Percentiles rank a stretch among this genome's conserved stretches.
Conservation (phyloP, 1,140 invertebrate species). For the Drosophila parvula region DNA sequence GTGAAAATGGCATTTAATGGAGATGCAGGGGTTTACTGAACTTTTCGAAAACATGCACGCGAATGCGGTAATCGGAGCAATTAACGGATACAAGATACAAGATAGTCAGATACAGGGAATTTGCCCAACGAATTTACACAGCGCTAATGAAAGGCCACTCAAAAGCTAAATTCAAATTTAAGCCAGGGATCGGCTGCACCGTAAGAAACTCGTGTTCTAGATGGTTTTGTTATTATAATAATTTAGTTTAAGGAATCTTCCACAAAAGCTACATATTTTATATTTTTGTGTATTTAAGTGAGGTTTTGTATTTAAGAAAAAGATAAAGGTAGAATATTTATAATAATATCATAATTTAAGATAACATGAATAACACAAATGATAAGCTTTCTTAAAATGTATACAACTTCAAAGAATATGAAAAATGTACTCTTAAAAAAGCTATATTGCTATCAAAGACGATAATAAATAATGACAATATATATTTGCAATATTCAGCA, state of each 20-base stretch:
- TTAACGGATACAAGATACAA: slow-evolving; percentile 46
- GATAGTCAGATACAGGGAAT: slow-evolving; percentile 33
- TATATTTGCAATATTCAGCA: neutral
- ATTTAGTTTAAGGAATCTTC: neutral
- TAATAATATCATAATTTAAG: too few relatives aligned
- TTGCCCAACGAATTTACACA: slow-evolving; percentile 57
- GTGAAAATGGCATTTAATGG: slow-evolving; percentile 7
- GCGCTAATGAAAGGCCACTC: slow-evolving; percentile 62
- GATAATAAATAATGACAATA: neutral
- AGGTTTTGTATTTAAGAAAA: slow-evolving; percentile 1
- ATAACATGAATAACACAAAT: too few relatives aligned
- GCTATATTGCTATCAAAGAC: too few relatives aligned
- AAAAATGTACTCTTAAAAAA: too few relatives aligned
- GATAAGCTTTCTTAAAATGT: too few relatives aligned
- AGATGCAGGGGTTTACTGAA: slow-evolving; percentile 40
- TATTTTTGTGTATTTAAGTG: neutral
- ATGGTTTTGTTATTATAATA: too few relatives aligned
- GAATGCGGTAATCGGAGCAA: slow-evolving; percentile 48
- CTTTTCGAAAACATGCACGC: slow-evolving; percentile 18
- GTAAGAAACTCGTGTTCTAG: neutral
- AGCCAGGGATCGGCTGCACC: neutral
- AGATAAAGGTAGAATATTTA: too few relatives aligned
- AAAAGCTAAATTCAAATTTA: slow-evolving; percentile 11
- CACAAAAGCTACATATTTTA: too few relatives aligned
- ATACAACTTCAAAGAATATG: too few relatives aligned